Evolutionary conservation across 2,113 vertebrate species (phyloP).

Genomic region (Trinectes maculatus): DNA sequence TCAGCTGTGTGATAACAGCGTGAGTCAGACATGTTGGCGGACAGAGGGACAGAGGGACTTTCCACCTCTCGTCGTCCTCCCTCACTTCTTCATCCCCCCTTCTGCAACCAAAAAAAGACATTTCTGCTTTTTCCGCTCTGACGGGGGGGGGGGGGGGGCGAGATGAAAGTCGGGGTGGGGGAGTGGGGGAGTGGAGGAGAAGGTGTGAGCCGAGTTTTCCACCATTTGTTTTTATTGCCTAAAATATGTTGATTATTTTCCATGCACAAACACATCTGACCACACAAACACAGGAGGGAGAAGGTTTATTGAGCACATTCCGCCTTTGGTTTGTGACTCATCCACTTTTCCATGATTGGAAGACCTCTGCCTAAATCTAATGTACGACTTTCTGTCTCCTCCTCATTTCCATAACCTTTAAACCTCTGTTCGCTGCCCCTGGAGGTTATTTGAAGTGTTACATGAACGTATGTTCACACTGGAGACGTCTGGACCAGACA

Average conservation of each 20-base stretch:
- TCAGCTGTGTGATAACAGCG: conserved; percentile 13
- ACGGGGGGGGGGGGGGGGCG: conserved; percentile 34
- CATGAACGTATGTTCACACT: no score
- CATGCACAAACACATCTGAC: background rate
- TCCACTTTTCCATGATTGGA: no score
- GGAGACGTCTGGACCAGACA: no score
- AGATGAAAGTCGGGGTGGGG: conserved; percentile 54
- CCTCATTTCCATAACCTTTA: no score
- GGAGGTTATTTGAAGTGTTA: no score
- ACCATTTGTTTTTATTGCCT: conserved; percentile 9
- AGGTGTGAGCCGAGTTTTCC: conserved; percentile 35
- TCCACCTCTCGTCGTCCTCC: conserved; percentile 65
- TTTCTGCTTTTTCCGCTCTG: conserved; percentile 42
- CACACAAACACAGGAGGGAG: conserved; percentile 12
- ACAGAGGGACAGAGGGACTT: conserved; percentile 75
- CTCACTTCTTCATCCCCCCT: conserved; percentile 30
- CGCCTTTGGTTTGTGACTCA: background rate
- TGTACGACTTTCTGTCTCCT: no score
- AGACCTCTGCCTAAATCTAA: no score
- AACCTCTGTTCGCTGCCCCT: no score
- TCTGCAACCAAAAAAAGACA: conserved; percentile 28
- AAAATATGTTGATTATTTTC: background rate
- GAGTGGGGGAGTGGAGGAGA: conserved; percentile 46
- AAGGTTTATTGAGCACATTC: background rate
- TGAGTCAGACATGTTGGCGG: conserved; percentile 58